Conservation (phyloP, 2,888 invertebrate species). For the Elaeidobius kamerunicus region DNA sequence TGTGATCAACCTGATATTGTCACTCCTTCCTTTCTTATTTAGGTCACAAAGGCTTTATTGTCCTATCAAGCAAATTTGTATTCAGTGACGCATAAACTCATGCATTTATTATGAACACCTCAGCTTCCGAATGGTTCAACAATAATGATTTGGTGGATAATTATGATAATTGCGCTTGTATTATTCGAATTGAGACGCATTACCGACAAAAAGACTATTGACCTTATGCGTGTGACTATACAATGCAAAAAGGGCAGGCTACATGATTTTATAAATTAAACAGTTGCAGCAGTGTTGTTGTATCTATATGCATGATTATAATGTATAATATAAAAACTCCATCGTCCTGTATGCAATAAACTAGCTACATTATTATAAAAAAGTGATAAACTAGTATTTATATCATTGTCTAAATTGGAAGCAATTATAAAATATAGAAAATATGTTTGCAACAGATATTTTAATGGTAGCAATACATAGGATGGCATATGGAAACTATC, state of each 20-base stretch:
- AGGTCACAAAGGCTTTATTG: conserved; percentile 10
- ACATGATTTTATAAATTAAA: not conserved
- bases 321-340: not conserved
- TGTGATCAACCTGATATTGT: too few relatives aligned
- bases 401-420: too few relatives aligned
- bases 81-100: conserved; percentile 14
- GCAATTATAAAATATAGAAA: too few relatives aligned
- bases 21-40: not conserved
- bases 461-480: too few relatives aligned
- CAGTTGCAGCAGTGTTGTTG: not conserved
- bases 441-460: too few relatives aligned
- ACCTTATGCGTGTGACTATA: conserved; percentile 12
- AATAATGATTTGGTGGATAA: conserved; percentile 12
- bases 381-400: too few relatives aligned
- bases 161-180: conserved; percentile 9
- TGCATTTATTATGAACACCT: conserved; percentile 13
- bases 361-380: too few relatives aligned
- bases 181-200: conserved; percentile 11
- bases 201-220: conserved; percentile 12
- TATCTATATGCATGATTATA: not conserved
- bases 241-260: not conserved
- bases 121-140: conserved; percentile 21
- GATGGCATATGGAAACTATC: too few relatives aligned
- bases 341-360: too few relatives aligned
- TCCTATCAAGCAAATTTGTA: conserved; percentile 4